These are phyloP conservation scores for Micromussa lordhowensis DNA, from an alignment of 92 coral and sea anemone species.

Conservation along the genomic window DNA sequence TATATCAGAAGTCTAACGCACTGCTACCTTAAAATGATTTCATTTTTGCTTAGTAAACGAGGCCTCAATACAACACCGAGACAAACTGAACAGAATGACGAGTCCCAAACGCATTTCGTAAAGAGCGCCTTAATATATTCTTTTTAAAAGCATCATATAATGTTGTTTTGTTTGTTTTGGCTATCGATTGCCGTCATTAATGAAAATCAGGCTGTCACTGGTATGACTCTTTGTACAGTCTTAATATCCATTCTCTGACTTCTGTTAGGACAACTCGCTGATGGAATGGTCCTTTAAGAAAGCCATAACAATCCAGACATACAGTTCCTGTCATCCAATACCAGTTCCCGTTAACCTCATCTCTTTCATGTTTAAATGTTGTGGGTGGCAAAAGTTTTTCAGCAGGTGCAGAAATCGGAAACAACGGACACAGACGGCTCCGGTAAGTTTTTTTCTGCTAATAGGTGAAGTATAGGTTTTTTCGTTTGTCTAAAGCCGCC, in stretches of 20 bases:
- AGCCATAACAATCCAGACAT: background rate
- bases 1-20: no score
- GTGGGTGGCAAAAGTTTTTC: background rate
- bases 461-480: no score
- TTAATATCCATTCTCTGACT: background rate
- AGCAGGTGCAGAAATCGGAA: background rate
- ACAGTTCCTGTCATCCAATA: background rate
- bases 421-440: background rate
- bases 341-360: background rate
- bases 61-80: no score
- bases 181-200: no score
- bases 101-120: no score
- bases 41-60: no score
- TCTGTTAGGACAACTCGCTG: slow-evolving; percentile 2
- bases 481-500: background rate
- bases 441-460: background rate
- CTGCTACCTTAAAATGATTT: no score
- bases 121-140: no score
- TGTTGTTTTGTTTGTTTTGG: no score
- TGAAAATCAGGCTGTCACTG: no score
- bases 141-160: no score
- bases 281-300: slow-evolving; percentile 13
- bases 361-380: background rate
- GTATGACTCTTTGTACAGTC: background rate
- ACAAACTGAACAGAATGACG: no score